A percentile compares a stretch with the other conserved stretches of the same genome.
phyloP scores from a whole-genome alignment of 2,888 invertebrate species.

The Alloplasta piceator region DNA sequence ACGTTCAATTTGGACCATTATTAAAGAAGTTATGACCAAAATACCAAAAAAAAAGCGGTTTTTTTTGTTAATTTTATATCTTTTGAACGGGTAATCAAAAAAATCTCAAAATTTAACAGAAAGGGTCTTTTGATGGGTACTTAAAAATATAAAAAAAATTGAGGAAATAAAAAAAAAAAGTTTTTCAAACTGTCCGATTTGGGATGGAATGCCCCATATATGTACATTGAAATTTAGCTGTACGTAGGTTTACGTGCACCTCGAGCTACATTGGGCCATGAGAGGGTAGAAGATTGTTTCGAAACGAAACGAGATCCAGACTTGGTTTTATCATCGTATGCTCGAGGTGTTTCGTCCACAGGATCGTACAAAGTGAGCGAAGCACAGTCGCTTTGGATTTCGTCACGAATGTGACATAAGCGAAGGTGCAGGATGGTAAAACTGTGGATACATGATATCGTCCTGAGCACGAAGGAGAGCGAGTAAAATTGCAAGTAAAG shows the following conservation, averaged over 20 bases:
- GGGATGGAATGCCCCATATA: too few relatives aligned
- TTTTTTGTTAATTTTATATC: too few relatives aligned
- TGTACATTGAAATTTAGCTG: neutral
- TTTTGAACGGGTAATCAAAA: too few relatives aligned
- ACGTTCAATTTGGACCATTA: too few relatives aligned
- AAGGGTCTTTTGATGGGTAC: too few relatives aligned
- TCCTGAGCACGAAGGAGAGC: slow-evolving; percentile 35
- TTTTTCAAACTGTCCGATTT: too few relatives aligned
- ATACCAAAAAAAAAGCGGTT: too few relatives aligned
- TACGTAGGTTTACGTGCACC: slow-evolving; percentile 7
- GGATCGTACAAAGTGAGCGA: too few relatives aligned
- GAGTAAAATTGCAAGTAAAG: slow-evolving; percentile 30
- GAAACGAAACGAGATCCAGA: slow-evolving; percentile 36
- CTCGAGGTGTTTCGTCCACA: neutral
- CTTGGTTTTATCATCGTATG: slow-evolving; percentile 19
- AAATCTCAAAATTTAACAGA: too few relatives aligned
- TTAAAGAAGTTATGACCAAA: too few relatives aligned
- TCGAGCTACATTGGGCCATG: neutral
- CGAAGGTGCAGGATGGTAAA: slow-evolving; percentile 9
- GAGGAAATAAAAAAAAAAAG: too few relatives aligned
- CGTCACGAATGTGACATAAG: slow-evolving; percentile 20
- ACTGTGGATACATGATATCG: slow-evolving; percentile 67
- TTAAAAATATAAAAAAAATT: too few relatives aligned
- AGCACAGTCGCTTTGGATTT: neutral
- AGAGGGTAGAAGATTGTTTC: slow-evolving; percentile 38